Evolutionary conservation across 2,797 vertebrate genomes (phyloP).

Genomic region (Tadarida brasiliensis): DNA sequence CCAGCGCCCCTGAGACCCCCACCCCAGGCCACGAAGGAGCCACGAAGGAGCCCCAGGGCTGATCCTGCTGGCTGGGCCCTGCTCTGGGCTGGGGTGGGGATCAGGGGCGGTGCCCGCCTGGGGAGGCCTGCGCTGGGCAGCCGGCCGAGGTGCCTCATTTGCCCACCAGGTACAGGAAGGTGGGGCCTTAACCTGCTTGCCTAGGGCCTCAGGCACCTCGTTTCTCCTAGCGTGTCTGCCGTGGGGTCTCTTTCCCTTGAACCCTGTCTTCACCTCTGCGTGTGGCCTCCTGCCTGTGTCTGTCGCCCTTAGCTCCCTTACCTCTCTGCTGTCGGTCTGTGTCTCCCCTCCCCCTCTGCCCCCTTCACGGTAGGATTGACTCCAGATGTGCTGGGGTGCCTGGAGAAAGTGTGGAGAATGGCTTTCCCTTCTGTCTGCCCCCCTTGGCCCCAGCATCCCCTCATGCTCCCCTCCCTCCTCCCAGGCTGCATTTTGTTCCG

Average conservation of each 20-base stretch:
- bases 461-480: too few relatives aligned
- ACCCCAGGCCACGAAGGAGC: too few relatives aligned
- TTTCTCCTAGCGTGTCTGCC: background rate
- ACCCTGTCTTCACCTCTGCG: background rate
- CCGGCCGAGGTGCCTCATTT: background rate
- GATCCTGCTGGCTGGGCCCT: slow-evolving; percentile 18
- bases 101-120: background rate
- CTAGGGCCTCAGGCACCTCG: accelerated
- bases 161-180: background rate
- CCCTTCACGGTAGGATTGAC: slow-evolving; percentile 55
- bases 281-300: background rate
- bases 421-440: background rate
- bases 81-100: background rate
- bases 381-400: slow-evolving; percentile 79
- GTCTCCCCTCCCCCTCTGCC: background rate
- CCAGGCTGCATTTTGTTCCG: slow-evolving; percentile 64
- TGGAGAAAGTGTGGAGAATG: background rate
- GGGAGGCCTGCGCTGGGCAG: too few relatives aligned
- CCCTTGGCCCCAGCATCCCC: background rate
- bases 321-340: background rate
- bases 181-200: background rate
- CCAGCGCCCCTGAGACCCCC: background rate
- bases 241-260: background rate
- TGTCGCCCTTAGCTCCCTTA: background rate
- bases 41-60: background rate